These are phyloP conservation scores for Zootoca vivipara DNA, from an alignment of 2,113 vertebrate species.

Conservation along the genomic window DNA sequence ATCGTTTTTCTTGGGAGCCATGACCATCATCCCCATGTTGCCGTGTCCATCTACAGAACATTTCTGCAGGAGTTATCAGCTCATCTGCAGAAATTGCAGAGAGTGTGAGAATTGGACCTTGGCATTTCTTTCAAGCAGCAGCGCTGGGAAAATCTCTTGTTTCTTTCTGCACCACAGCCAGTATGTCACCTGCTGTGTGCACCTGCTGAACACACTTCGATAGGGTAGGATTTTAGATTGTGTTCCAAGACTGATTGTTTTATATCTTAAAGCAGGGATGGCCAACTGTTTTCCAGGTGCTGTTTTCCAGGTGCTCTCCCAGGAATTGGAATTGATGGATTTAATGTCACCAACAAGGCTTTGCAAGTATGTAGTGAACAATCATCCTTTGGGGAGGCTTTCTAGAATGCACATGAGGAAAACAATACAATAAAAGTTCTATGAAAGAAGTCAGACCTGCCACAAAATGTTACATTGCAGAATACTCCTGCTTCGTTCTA, in stretches of 20 bases:
- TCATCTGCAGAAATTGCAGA: slow-evolving; percentile 71
- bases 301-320: neutral
- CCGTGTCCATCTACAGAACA: slow-evolving; percentile 36
- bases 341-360: neutral
- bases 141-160: slow-evolving; percentile 38
- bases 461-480: no score
- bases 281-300: neutral
- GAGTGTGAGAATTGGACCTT: slow-evolving; percentile 64
- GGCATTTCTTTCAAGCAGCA: slow-evolving; percentile 37
- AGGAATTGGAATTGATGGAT: neutral
- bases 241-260: neutral
- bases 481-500: no score
- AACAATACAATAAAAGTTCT: neutral
- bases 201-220: neutral
- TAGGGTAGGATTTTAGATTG: neutral
- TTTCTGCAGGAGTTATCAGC: slow-evolving; percentile 64
- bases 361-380: neutral
- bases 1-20: slow-evolving; percentile 43
- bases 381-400: neutral
- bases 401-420: neutral
- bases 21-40: slow-evolving; percentile 24
- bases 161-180: slow-evolving; percentile 44
- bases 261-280: neutral
- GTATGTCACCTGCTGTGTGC: neutral
- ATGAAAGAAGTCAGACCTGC: neutral